Percentiles rank a stretch among this genome's conserved stretches.
Evolutionary conservation across 2,113 vertebrate genomes (phyloP).

Genomic region (Petrocephalus microphthalmus): DNA sequence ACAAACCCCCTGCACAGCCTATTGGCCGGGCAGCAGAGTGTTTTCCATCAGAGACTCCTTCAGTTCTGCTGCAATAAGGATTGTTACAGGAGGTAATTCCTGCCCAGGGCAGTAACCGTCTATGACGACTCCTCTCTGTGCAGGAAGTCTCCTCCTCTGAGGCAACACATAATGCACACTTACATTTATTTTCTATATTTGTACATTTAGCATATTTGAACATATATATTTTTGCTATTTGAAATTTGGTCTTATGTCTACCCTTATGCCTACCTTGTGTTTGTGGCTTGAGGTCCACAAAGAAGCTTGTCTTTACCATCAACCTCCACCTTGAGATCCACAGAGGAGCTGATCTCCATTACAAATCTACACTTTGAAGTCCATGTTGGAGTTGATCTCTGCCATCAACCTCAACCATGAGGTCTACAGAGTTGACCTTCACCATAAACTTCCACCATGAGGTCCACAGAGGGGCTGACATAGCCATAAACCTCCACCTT

Average conservation of each 20-base stretch:
- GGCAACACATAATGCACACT: background rate
- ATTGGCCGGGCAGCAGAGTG: too few species aligned
- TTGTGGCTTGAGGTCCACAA: background rate
- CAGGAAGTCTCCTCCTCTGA: background rate
- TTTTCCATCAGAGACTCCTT: too few species aligned
- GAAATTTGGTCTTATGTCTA: background rate
- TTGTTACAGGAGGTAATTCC: too few species aligned
- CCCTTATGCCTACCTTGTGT: background rate
- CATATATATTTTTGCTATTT: background rate
- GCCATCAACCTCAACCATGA: background rate
- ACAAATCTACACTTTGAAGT: background rate
- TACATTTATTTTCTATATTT: background rate
- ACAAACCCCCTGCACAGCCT: too few species aligned
- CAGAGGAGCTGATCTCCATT: background rate
- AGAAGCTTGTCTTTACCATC: background rate
- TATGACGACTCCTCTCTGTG: background rate
- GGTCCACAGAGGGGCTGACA: background rate
- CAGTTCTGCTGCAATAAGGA: too few species aligned
- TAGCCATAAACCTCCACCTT: too few species aligned
- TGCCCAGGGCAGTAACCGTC: too few species aligned
- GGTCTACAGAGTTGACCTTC: background rate
- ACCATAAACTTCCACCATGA: background rate
- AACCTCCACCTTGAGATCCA: background rate
- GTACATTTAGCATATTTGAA: background rate
- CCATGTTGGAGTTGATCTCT: background rate